Evolutionary conservation across 1,140 invertebrate genomes (phyloP).

Genomic region (Brachionus angularis): DNA sequence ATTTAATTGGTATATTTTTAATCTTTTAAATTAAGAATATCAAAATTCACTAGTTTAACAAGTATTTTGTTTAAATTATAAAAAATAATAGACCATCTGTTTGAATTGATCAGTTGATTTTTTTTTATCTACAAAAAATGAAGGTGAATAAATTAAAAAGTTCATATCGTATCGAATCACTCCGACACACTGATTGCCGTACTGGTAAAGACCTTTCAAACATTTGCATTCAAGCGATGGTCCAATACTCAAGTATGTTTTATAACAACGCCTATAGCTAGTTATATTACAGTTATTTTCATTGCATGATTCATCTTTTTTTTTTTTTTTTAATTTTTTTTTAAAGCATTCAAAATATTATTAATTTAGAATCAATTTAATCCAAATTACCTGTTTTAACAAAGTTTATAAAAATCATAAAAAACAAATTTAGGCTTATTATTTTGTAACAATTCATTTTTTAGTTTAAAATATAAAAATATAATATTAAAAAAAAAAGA

Average conservation of each 20-base stretch:
- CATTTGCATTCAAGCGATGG: not conserved
- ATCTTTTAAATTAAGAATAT: conserved; percentile 6
- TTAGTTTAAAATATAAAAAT: too few relatives aligned
- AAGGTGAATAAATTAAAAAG: not conserved
- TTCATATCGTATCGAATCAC: conserved; percentile 1
- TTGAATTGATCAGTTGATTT: not conserved
- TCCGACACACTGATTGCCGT: not conserved
- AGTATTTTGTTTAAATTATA: not conserved
- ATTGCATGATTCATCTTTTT: too few relatives aligned
- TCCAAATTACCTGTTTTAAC: too few relatives aligned
- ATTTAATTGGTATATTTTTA: not conserved
- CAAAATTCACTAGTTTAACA: too few relatives aligned
- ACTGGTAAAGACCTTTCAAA: not conserved
- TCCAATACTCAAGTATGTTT: too few relatives aligned
- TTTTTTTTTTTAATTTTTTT: too few relatives aligned
- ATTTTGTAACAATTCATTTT: too few relatives aligned
- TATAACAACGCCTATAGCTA: not conserved
- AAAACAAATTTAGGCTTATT: too few relatives aligned
- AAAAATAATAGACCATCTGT: not conserved
- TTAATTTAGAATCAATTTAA: too few relatives aligned
- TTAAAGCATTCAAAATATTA: too few relatives aligned
- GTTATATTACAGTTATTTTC: conserved; percentile 3
- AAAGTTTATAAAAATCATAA: too few relatives aligned
- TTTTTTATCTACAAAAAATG: not conserved
- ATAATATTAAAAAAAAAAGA: too few relatives aligned